Evolutionary conservation across 2,797 vertebrate species (phyloP), one percentile per base, ranked within the genome.

Genomic region (Todus mexicanus): DNA sequence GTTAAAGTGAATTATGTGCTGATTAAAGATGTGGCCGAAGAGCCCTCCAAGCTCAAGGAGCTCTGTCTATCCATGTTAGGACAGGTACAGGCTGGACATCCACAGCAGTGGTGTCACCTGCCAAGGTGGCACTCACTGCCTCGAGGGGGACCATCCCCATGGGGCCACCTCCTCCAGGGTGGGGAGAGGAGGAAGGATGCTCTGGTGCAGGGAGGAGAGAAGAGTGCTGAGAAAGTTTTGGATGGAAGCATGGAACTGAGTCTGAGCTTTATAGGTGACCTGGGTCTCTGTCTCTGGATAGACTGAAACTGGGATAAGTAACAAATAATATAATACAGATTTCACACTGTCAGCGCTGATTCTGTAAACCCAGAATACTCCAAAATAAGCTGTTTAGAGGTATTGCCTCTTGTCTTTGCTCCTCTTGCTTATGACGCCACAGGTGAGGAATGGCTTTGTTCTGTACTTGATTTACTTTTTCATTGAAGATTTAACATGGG

Each of bases 41-140:
- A 70, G 43, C 9, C 11, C 40, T 57, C 33, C 25, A 7, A 13
- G 26, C 27, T 48, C 5, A n/a, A 12, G 0, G 15, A 48, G 31
- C 35, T 64, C 53, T 63, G 54, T 33, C 51, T 40, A 0, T 33
- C 35, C 6, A 0, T 31, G 54, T 25, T 43, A 15, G n/a, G 54
- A 13, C 2, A 5, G 15, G 29, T 40, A 10, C 29, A 53, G 76
- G 29, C 29, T 54, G 65, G 37, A 43, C n/a, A 64, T 8, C 10
- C 3, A 4, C 35, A 72, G 63, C n/a, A 66, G 37, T 3, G 1
- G 15, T 3, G 7, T 37, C 27, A 12, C 38, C 35, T 70, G 25
- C 31, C 45, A 21, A 4, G 1, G 0, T 40, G 61, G 38, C 70
- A 57, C 19, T 21, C 0, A 0, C 11, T 12, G 4, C 21, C n/a